Evolutionary conservation across 2,797 vertebrate species (phyloP), one percentile per base, ranked within the genome.

Genomic region (Brachymystax lenok): DNA sequence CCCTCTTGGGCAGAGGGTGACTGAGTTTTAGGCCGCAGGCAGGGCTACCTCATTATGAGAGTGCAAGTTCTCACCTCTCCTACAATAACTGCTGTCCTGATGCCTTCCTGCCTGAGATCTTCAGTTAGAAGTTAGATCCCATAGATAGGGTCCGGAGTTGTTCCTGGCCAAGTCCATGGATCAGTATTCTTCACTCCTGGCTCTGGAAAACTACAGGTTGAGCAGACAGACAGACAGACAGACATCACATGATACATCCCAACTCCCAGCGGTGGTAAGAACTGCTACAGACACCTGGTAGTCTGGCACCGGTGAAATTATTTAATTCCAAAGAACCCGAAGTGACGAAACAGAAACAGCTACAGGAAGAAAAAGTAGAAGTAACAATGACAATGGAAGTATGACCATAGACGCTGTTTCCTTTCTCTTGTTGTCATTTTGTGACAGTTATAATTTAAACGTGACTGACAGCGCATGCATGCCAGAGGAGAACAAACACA

Each of bases 321-420:
- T 95, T 96, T 96, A 96, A 94, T 96, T 91, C 94, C 94, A 93
- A 94, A 94, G 89, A 92, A 92, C 91, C 92, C 94, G 94, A 93
- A 94, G 93, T 94, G 94, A 95, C 92, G 90, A 88, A 93, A 94
- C 88, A 88, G 88, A 84, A 86, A 82, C 86, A 89, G 88, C 77
- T 88, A 93, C 88, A 92, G 76, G 78, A 84, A 85, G 89, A 80
- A 80, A 84, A 91, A 77, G 89, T 87, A 84, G 86, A 92, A 77
- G 79, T 76, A 84, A 87, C 84, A 82, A 86, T 85, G 86, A 92
- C 82, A 79, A 84, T 79, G 83, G 80, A 81, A 82, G 85, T 81
- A 81, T 75, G 35, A 82, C 71, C 76, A 51, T 73, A 78, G 78
- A 78, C 74, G 79, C 74, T 67, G 56, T 81, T 54, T 76, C 19